Conservation (phyloP, 2,113 vertebrate species). For the Ia io region DNA sequence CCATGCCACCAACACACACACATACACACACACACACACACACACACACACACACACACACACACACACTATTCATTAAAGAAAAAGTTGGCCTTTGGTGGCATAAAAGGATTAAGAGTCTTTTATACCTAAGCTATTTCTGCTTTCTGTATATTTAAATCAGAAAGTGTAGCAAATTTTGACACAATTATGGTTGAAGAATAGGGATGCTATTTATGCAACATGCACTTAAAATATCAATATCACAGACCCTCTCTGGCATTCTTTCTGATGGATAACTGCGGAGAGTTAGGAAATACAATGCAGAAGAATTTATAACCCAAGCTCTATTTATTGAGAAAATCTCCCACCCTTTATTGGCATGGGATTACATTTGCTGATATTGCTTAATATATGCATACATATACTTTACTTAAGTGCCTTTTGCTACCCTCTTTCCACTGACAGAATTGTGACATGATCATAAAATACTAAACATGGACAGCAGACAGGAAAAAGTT, state of each 20-base stretch:
- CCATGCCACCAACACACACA: neutral
- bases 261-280: neutral
- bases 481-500: neutral
- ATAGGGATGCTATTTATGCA: neutral
- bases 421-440: neutral
- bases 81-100: neutral
- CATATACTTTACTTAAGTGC: neutral
- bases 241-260: neutral
- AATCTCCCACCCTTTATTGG: neutral
- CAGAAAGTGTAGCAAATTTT: neutral
- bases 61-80: neutral
- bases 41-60: too few relatives aligned
- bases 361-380: neutral
- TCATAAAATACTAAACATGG: neutral
- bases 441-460: neutral
- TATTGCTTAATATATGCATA: neutral
- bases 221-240: neutral
- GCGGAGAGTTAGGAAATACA: neutral
- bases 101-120: neutral
- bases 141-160: neutral
- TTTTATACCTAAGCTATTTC: neutral
- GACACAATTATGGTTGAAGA: neutral
- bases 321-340: neutral
- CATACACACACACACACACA: too few relatives aligned
- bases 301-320: neutral